These are phyloP conservation scores for Littorina saxatilis DNA, from an alignment of 1,140 invertebrate species.

Conservation along the genomic window DNA sequence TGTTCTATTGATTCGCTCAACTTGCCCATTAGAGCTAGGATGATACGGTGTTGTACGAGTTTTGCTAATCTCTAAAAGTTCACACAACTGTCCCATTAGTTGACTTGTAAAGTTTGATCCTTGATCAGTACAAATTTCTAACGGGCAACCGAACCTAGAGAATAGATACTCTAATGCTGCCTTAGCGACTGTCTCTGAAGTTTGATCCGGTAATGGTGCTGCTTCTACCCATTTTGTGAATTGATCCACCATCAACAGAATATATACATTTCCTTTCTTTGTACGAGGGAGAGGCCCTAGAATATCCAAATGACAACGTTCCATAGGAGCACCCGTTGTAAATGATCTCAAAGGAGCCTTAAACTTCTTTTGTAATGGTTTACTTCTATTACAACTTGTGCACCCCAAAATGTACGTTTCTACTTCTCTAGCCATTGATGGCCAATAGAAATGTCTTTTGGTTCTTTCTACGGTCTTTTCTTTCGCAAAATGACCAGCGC, in stretches of 20 bases:
- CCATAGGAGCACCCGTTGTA: neutral
- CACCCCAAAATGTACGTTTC: neutral
- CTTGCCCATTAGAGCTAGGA: slow-evolving; percentile 49
- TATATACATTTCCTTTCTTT: neutral
- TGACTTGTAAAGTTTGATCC: slow-evolving; percentile 40
- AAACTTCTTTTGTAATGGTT: neutral
- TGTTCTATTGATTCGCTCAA: slow-evolving; percentile 43
- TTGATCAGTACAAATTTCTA: slow-evolving; percentile 17
- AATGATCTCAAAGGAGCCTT: neutral
- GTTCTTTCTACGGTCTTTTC: slow-evolving; percentile 3
- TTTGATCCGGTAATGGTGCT: slow-evolving; percentile 7
- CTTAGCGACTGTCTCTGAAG: neutral
- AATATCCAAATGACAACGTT: slow-evolving; percentile 9
- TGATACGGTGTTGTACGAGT: slow-evolving; percentile 49
- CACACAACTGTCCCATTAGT: slow-evolving; percentile 32
- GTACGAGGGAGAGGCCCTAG: neutral
- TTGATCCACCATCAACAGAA: slow-evolving; percentile 26
- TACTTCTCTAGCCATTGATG: neutral
- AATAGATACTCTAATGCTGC: neutral
- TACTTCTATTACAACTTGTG: neutral
- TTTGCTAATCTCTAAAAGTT: slow-evolving; percentile 38
- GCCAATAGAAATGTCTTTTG: slow-evolving; percentile 21
- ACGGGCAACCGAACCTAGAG: slow-evolving; percentile 14
- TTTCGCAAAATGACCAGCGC: neutral
- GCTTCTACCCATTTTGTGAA: slow-evolving; percentile 29